Evolutionary conservation across 2,888 invertebrate species (phyloP), one percentile per base, ranked within the genome.

Genomic region (Ecliptopera silaceata): DNA sequence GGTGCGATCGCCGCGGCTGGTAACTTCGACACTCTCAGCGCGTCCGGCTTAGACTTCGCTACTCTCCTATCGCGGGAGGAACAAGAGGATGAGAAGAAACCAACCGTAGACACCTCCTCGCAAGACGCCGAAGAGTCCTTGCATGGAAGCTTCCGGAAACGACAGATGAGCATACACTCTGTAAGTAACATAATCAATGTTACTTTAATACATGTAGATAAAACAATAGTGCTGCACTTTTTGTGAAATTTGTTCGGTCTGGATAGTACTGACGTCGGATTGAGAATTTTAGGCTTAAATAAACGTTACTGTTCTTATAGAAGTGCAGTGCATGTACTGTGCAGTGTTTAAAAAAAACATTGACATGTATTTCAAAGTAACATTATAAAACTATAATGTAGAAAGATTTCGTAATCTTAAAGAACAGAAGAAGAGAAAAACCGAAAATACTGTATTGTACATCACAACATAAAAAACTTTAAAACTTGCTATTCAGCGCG

Each of bases 31-130:
- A 94, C 95, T 1, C 84, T 97, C 1, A 93, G 94, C 64, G 94
- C 93, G 3, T 94, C 94, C 4, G 96, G 96, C 0, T 80, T 96
- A 67, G 95, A 97, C 82, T 96, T 97, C 79, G 95, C 96, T 0
- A 92, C 94, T 71, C 80, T 97, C 59, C 78, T 97, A 55, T 93
- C 93, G 0, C 91, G 92, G 6, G 86, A 88, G 1, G 88, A 92
- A 42, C 88, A 88, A 0, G 84, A 87, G 34, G 87, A 86, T 0
- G 83, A 84, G 45, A 84, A 80, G 52, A 84, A 80, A 43, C 74
- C 77, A 0, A 62, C 69, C 0, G 44, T 65, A 0, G 80, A 82
- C 8, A 59, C 67, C 42, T 64, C 64, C 5, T 45, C 57, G 1
- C 10, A 75, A 0, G 61, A 68, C 0, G 63, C 63, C 1, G 79